Base-by-base conservation (phyloP, 2,113 vertebrate species). In the Paedocypris sp. region DNA sequence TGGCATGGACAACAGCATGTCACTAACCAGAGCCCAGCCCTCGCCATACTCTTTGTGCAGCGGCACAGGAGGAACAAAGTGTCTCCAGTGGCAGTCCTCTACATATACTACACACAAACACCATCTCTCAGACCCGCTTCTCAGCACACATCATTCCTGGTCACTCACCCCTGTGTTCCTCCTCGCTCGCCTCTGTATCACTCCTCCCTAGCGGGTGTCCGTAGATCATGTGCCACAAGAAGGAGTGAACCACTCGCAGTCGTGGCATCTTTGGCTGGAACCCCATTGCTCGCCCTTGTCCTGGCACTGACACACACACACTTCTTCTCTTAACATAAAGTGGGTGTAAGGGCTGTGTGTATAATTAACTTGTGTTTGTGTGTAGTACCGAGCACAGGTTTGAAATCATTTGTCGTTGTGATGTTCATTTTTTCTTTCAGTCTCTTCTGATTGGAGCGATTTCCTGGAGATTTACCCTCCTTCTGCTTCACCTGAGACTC, bases 231-330 rank as follows among this genome's bases (percentile, higher is more conserved):
- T 95, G 92, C 92, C 93, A 99, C 35, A 99, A 82, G 66, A 95
- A 98, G 47, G 69, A 75, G 67, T 98, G 92, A 3, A 91, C 73
- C 12, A 84, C 60, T 26, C 84, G 87, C 43, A 97, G 77, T 32
- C 95, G 93, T 28, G 86, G 89, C 93, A 99, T 98, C 82, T 99
- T 98, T 19, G 95, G 91, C 72, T 93, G 88, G 71, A 91, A 99
- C 7, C 95, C 95, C 3, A 89, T 74, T 1, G 83, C 81, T 29
- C 90, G 92, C 2, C 92, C 91, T 6, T 94, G 77, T 42, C 95
- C 95, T 13, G 85, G 86, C 63, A 98, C 94, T 98, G 62, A 58
- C 23, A 68, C 12, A 51, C 11, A n/a, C n/a, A n/a, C n/a, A n/a
- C n/a, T n/a, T n/a, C n/a, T n/a, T n/a, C n/a, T n/a, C n/a, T n/a